Evolutionary conservation across 2,113 vertebrate species (phyloP).

Genomic region (Promerops cafer): DNA sequence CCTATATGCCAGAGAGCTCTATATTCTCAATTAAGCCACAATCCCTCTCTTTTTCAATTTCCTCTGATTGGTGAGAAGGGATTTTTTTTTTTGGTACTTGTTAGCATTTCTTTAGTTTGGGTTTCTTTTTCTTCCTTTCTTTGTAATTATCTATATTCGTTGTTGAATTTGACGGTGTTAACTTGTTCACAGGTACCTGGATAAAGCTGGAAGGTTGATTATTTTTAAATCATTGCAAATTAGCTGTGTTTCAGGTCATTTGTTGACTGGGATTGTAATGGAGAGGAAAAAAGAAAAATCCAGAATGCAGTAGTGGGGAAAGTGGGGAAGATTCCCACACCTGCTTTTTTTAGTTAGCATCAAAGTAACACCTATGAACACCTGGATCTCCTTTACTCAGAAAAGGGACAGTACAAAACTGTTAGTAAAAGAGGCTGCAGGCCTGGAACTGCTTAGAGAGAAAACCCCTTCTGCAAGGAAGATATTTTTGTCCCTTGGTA

Average conservation of each 20-base stretch:
- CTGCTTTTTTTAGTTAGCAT: neutral
- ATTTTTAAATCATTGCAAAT: neutral
- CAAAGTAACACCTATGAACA: neutral
- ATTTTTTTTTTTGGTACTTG: neutral
- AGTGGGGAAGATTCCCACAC: neutral
- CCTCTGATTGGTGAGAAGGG: neutral
- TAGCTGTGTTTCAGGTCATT: neutral
- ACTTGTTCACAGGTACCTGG: neutral
- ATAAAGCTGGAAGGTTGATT: neutral
- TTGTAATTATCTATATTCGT: neutral
- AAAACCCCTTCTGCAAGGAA: neutral
- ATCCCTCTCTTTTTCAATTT: neutral
- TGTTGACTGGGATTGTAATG: neutral
- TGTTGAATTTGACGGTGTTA: neutral
- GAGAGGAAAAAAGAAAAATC: neutral
- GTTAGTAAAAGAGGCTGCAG: neutral
- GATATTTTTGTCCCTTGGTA: neutral
- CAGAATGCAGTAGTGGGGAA: neutral
- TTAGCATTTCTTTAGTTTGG: neutral
- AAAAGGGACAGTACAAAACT: neutral
- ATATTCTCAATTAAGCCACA: neutral
- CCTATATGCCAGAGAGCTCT: neutral
- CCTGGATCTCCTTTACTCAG: neutral
- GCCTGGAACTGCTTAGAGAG: neutral
- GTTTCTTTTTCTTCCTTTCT: neutral